Percentiles rank a stretch among this genome's conserved stretches.
These are phyloP conservation scores for Drosophila borealis DNA, from an alignment of 2,888 invertebrate species.

Conservation along the genomic window DNA sequence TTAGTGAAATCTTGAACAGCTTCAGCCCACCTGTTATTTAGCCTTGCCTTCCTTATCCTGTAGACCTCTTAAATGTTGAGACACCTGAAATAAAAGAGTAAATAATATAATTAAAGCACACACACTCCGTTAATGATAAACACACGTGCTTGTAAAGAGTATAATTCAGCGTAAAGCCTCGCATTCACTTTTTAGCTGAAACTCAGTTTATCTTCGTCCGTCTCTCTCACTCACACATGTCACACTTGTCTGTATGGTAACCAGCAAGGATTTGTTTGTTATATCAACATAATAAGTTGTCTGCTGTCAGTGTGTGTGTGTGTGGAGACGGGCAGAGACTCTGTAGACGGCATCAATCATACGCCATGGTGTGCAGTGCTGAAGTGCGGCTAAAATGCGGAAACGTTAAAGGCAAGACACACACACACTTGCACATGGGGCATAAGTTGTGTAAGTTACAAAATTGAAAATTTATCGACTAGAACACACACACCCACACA, in stretches of 20 bases:
- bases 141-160: constrained; percentile 24
- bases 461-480: constrained; percentile 80
- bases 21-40: constrained; percentile 22
- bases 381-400: constrained; percentile 76
- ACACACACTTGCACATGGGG: constrained; percentile 7
- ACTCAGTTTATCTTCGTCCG: background rate
- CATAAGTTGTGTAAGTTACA: constrained; percentile 41
- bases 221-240: background rate
- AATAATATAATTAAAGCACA: constrained; percentile 52
- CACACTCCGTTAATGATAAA: constrained; percentile 11
- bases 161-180: constrained; percentile 25
- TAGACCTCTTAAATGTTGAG: constrained; percentile 20
- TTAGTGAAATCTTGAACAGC: background rate
- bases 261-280: constrained; percentile 40
- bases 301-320: constrained; percentile 18
- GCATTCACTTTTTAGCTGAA: constrained; percentile 1
- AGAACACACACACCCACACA: constrained; percentile 52
- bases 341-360: constrained; percentile 76
- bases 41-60: constrained; percentile 5
- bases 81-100: constrained; percentile 55
- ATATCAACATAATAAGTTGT: constrained; percentile 68
- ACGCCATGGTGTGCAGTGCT: constrained; percentile 67
- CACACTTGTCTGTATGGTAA: constrained; percentile 5
- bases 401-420: constrained; percentile 60
- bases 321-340: constrained; percentile 17